A percentile compares a stretch with the other conserved stretches of the same genome.
Evolutionary conservation across 2,888 invertebrate genomes (phyloP).

Genomic region (Venusia cambrica): DNA sequence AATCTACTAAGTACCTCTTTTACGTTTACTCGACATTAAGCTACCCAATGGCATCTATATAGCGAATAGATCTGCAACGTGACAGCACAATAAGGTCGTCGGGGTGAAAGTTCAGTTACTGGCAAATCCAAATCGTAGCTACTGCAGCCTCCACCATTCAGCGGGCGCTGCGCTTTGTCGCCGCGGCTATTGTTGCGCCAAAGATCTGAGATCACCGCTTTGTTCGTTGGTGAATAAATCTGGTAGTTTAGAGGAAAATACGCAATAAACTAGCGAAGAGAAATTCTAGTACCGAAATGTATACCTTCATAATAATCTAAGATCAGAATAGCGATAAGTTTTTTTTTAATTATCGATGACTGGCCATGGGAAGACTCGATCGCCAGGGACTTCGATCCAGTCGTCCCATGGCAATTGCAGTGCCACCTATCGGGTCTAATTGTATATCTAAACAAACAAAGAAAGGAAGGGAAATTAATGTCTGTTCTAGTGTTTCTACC

Average conservation of each 20-base stretch:
- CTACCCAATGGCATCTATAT: constrained; percentile 23
- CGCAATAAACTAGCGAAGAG: neutral
- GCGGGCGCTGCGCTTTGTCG: constrained; percentile 25
- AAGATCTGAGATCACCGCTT: constrained; percentile 17
- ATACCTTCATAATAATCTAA: too few species aligned
- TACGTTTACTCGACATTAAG: constrained; percentile 11
- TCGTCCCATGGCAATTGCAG: too few species aligned
- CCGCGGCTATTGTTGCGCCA: constrained; percentile 14
- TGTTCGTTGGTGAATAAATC: constrained; percentile 11
- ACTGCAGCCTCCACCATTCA: constrained; percentile 34
- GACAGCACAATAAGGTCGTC: constrained; percentile 48
- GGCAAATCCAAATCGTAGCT: constrained; percentile 51
- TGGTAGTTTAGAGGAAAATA: neutral
- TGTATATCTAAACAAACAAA: too few species aligned
- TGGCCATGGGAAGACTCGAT: too few species aligned
- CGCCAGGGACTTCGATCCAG: too few species aligned
- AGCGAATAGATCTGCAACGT: constrained; percentile 32
- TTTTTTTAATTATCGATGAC: too few species aligned
- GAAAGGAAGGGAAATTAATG: too few species aligned
- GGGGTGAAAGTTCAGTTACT: constrained; percentile 60
- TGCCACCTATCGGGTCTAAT: too few species aligned
- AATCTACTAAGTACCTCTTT: too few species aligned
- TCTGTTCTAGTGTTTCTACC: too few species aligned
- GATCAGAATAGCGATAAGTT: too few species aligned
- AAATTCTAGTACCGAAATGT: too few species aligned